These are phyloP conservation scores for Tinea semifulvella DNA, from an alignment of 2,888 invertebrate genomes.

Conservation along the genomic window DNA sequence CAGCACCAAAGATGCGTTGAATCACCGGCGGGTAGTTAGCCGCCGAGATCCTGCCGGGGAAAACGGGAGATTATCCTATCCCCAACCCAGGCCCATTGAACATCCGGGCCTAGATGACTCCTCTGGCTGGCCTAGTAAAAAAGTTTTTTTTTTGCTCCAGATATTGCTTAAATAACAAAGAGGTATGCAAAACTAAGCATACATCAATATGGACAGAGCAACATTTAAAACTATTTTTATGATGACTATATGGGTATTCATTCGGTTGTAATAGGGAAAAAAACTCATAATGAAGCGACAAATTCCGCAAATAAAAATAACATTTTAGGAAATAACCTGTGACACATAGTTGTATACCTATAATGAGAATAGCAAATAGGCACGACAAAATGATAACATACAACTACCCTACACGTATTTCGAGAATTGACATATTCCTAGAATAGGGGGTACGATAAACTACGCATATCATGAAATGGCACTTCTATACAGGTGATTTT, in stretches of 20 bases:
- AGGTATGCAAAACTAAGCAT: background rate
- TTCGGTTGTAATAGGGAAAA: too few species aligned
- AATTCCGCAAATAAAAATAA: background rate
- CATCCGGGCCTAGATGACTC: too few species aligned
- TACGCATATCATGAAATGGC: background rate
- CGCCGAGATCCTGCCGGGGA: too few species aligned
- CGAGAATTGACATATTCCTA: slow-evolving; percentile 6
- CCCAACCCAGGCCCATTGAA: too few species aligned
- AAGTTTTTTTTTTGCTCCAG: too few species aligned
- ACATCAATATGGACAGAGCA: too few species aligned
- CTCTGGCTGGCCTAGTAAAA: too few species aligned
- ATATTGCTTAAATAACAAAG: background rate
- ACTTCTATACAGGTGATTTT: background rate
- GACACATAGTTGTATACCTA: background rate
- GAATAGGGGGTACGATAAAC: slow-evolving; percentile 3
- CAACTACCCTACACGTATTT: slow-evolving; percentile 3
- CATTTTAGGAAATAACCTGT: background rate
- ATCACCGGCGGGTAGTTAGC: too few species aligned
- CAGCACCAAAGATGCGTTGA: too few species aligned
- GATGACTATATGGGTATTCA: too few species aligned
- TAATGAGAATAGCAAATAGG: background rate
- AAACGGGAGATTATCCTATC: too few species aligned
- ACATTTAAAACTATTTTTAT: too few species aligned
- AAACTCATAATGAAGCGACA: background rate
- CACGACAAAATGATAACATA: background rate